Evolutionary conservation across 2,888 invertebrate genomes (phyloP).

Genomic region (Salpingus planirostris): DNA sequence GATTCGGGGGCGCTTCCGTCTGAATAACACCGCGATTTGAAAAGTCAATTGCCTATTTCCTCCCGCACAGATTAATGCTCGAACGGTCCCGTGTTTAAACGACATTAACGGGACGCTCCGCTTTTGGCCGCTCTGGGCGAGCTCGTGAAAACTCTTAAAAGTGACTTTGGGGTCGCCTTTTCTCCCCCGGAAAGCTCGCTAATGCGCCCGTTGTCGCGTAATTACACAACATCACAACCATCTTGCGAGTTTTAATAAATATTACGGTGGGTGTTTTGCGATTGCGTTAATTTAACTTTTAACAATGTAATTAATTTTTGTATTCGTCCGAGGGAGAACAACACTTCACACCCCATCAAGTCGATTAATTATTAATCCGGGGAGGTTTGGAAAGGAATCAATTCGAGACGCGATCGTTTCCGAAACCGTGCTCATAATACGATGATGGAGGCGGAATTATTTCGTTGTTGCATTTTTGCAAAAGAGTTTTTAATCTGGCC

Average conservation of each 20-base stretch:
- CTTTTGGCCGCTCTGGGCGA: conserved; percentile 17
- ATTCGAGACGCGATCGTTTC: no score
- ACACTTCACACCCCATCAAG: no score
- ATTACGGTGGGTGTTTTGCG: no score
- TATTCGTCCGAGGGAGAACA: no score
- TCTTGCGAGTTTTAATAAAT: conserved; percentile 9
- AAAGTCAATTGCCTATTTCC: conserved; percentile 37
- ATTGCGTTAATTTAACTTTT: no score
- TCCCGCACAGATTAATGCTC: conserved; percentile 27
- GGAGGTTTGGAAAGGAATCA: no score
- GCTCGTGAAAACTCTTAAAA: conserved; percentile 22
- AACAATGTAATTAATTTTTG: no score
- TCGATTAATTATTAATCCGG: no score
- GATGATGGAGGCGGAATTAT: no score
- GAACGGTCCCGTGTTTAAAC: conserved; percentile 32
- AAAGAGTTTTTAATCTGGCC: no score
- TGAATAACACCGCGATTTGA: conserved; percentile 29
- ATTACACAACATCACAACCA: conserved; percentile 13
- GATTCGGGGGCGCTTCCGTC: conserved; percentile 21
- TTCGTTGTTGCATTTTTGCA: no score
- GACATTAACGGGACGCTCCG: conserved; percentile 33
- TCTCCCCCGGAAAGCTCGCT: conserved; percentile 14
- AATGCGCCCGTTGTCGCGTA: conserved; percentile 18
- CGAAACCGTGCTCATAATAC: no score
- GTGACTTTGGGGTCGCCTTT: conserved; percentile 8